Evolutionary conservation across 2,113 vertebrate genomes (phyloP), one percentile per base, ranked within the genome.

Genomic region (Phoenicopterus ruber): DNA sequence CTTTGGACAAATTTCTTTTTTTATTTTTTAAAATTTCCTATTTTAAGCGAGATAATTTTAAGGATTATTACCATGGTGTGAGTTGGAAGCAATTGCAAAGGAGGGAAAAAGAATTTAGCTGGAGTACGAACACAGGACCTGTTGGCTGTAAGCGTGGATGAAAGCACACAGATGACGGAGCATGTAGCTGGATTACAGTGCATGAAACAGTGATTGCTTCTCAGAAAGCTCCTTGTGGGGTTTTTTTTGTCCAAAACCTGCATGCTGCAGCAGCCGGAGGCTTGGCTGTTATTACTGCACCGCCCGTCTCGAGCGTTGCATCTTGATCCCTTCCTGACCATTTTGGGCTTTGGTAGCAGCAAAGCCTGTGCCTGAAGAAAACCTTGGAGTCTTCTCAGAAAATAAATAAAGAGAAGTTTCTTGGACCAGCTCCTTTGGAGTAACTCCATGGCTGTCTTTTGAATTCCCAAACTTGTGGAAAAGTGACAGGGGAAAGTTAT

Each of bases 401-500:
- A 96, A 83, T 36, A 89, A 76, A 67, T 66, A 42, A 69, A 49
- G 9, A 52, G 32, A 94, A 85, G 10, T 63, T 96, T 95, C 61
- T 79, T 22, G 9, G 28, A 94, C 71, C 0, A 0, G 18, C 55
- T 84, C 2, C 18, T 65, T 67, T 59, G 49, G 34, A 85, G 36
- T 13, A 67, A 17, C 29, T 72, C 14, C 3, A 4, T 92, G 38
- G 25, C 88, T 94, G 83, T 91, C 81, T 95, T 76, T 89, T 59
- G 88, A 91, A 71, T 96, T 96, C 74, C 82, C 22, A 83, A 97
- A 97, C 78, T 92, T 82, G 42, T 91, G 74, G 85, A 95, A 95
- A 97, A 97, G 92, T 95, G 96, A 95, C 93, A 96, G 67, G 96
- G 85, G 94, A 97, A 97, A 98, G 97, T 98, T 98, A 89, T 69